Evolutionary conservation across 2,113 vertebrate species (phyloP), one percentile per base, ranked within the genome.

Genomic region (Abramis brama): DNA sequence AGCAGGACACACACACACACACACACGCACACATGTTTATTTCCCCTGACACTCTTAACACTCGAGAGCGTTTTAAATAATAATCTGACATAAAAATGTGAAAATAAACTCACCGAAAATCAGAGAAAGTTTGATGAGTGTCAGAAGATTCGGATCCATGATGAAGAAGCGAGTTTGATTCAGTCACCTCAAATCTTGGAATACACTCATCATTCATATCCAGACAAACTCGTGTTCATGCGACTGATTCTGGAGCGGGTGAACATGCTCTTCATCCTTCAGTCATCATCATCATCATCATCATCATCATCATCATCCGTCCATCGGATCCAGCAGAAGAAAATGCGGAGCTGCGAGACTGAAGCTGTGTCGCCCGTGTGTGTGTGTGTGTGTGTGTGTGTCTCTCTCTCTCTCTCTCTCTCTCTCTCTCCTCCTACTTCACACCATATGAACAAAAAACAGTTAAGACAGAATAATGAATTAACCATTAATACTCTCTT

Each of bases 181-280:
- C 52, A 71, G 60, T 59, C 52, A 73, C 4, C 13, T 50, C 36
- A 43, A 73, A 73, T 84, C 66, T 21, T 7, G 59, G 55, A 79
- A 60, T 55, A 79, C 30, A 39, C 60, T 60, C 77, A 60, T 84
- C 43, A 43, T 73, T 78, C 27, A 60, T 60, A 36, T 79, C 77
- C 60, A 27, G 27, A 47, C 23, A 30, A 64, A 64, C 59, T 47
- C 59, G 10, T 21, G 13, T 21, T 3, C 25, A 81, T 60, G 39
- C 79, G 59, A 45, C 12, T 78, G 50, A 57, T 36, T 70, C 66
- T 9, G 27, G 27, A 13, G 50, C 75, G 50, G 1, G 3, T 27
- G 33, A 11, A 0, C 59, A 6, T 81, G 36, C 57, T 62, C 57
- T 39, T 79, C 77, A 60, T 79, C 30, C 9, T 1, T 0, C 13